These are phyloP conservation scores for Pteruthius melanotis DNA, from an alignment of 2,113 vertebrate genomes.

Conservation along the genomic window DNA sequence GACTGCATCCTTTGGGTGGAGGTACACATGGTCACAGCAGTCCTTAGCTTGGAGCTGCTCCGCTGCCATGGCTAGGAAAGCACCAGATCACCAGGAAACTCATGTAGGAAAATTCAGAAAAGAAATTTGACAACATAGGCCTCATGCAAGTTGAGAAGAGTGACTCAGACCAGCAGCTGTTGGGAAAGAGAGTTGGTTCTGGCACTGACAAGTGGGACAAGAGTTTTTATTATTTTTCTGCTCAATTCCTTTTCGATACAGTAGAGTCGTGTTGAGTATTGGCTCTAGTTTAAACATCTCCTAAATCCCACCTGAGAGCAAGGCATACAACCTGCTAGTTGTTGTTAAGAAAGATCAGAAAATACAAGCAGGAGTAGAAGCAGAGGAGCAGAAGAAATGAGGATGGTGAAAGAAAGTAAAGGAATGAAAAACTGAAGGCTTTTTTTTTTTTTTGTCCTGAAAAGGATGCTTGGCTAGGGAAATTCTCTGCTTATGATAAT, in stretches of 20 bases:
- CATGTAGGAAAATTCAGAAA: background rate
- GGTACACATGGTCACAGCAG: no score
- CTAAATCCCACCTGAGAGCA: background rate
- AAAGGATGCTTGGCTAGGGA: background rate
- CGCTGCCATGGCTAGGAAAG: background rate
- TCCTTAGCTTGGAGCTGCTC: background rate
- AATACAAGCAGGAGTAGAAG: background rate
- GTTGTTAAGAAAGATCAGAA: background rate
- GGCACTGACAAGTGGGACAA: background rate
- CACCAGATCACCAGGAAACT: background rate
- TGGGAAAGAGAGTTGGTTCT: background rate
- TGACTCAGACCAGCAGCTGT: background rate
- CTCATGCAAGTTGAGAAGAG: background rate
- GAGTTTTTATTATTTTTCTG: background rate
- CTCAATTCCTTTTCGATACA: background rate
- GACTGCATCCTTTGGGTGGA: background rate
- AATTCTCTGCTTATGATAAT: background rate
- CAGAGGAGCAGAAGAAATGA: background rate
- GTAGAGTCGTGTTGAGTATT: background rate
- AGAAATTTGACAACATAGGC: background rate
- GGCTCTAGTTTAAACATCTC: background rate
- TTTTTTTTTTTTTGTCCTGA: background rate
- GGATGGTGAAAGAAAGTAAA: background rate
- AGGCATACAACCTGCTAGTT: background rate
- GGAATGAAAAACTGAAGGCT: background rate